Evolutionary conservation across 2,113 vertebrate genomes (phyloP).

Genomic region (Vulpes vulpes): DNA sequence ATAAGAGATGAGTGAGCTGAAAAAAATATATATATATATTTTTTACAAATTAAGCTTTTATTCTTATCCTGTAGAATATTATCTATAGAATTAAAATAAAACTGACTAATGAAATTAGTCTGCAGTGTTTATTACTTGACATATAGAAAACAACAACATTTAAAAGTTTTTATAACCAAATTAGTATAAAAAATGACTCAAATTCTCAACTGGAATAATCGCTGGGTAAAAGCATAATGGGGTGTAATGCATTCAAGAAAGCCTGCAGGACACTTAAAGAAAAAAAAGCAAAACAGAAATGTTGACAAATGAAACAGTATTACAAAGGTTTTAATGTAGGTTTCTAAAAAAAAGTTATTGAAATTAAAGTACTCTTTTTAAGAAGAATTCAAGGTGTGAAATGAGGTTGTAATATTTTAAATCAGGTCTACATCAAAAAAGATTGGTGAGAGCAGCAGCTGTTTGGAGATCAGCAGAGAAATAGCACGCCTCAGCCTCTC

Average conservation of each 20-base stretch:
- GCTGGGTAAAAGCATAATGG: background rate
- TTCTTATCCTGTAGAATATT: background rate
- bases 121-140: background rate
- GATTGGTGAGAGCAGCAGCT: background rate
- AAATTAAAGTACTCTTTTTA: conserved; percentile 47
- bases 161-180: background rate
- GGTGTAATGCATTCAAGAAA: background rate
- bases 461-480: background rate
- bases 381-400: conserved; percentile 39
- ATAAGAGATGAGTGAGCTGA: background rate
- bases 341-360: background rate
- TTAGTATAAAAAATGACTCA: background rate
- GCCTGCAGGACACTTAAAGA: background rate
- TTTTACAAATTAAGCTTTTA: background rate
- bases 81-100: background rate
- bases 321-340: background rate
- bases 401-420: conserved; percentile 13
- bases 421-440: conserved; percentile 34
- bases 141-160: background rate
- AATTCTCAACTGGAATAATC: background rate
- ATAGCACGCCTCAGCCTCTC: background rate
- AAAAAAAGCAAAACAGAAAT: background rate
- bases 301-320: background rate
- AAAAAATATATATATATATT: background rate
- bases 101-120: background rate